These are phyloP conservation scores for Conger conger DNA, from an alignment of 2,113 vertebrate genomes.

Conservation along the genomic window DNA sequence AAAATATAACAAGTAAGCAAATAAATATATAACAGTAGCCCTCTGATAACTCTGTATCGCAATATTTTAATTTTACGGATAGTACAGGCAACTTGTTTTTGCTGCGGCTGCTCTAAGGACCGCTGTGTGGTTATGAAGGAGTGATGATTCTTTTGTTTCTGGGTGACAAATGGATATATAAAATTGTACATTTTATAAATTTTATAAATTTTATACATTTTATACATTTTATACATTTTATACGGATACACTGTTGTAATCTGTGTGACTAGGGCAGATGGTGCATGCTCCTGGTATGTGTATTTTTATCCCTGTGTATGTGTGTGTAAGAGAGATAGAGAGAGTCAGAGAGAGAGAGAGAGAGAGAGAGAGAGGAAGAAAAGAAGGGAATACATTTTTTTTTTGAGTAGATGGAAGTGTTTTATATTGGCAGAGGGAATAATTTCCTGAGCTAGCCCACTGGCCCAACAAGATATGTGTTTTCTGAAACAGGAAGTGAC, in stretches of 20 bases:
- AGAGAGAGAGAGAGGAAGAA: background rate
- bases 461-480: background rate
- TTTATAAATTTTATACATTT: no score
- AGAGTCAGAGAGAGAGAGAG: background rate
- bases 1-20: no score
- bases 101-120: background rate
- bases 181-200: no score
- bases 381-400: background rate
- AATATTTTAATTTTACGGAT: background rate
- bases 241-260: no score
- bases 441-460: background rate
- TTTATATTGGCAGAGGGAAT: background rate
- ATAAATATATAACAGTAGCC: no score
- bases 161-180: background rate
- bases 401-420: background rate
- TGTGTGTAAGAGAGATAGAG: background rate
- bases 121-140: background rate
- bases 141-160: background rate
- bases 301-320: background rate
- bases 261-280: no score
- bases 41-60: background rate
- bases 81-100: background rate
- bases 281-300: background rate
- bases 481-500: background rate
- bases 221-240: no score